Conservation (phyloP, 2,888 invertebrate species). For the Eretmocerus hayati region DNA sequence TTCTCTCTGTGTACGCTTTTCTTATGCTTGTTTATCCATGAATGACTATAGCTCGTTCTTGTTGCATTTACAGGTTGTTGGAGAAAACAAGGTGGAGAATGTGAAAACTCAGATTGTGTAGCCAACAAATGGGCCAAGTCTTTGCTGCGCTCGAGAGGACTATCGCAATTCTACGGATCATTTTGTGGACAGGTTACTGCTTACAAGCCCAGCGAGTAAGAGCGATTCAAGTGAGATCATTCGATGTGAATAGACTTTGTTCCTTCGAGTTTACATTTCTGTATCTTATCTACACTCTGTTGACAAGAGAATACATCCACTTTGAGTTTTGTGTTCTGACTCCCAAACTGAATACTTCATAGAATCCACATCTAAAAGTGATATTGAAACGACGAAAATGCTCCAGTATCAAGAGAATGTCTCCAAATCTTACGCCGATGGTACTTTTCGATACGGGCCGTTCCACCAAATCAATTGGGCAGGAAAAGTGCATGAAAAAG, state of each 20-base stretch:
- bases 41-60: too few species aligned
- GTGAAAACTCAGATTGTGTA: conserved; percentile 51
- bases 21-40: too few species aligned
- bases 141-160: conserved; percentile 76
- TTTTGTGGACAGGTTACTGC: conserved; percentile 30
- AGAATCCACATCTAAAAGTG: too few species aligned
- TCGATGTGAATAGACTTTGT: too few species aligned
- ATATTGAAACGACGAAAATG: conserved; percentile 90
- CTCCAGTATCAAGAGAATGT: conserved; percentile 81
- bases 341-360: too few species aligned
- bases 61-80: conserved; percentile 50
- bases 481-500: conserved; percentile 92
- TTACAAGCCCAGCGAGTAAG: conserved; percentile 31
- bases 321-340: too few species aligned
- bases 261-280: too few species aligned
- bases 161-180: conserved; percentile 61
- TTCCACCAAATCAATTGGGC: conserved; percentile 93
- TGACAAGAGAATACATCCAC: too few species aligned
- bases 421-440: conserved; percentile 71
- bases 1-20: too few species aligned
- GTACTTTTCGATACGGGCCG: conserved; percentile 90
- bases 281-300: too few species aligned
- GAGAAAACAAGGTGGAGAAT: conserved; percentile 47
- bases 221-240: conserved; percentile 23
- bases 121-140: conserved; percentile 56